Percentiles rank a stretch among this genome's conserved stretches.
Evolutionary conservation across 2,888 invertebrate species (phyloP).

Genomic region (Serripes groenlandicus): DNA sequence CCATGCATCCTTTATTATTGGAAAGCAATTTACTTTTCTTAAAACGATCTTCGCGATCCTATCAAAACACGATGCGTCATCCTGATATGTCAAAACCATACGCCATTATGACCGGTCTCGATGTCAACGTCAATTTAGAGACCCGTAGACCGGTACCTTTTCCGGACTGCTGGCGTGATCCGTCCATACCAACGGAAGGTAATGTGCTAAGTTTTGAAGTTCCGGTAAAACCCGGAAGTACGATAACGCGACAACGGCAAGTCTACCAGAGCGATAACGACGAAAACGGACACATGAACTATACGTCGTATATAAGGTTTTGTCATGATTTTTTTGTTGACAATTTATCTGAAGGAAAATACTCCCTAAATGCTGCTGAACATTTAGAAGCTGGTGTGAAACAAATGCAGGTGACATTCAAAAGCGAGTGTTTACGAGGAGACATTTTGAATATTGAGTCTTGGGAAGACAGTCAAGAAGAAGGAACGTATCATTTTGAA

Average conservation of each 20-base stretch:
- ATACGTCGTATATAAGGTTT: conserved; percentile 40
- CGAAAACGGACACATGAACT: conserved; percentile 52
- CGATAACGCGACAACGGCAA: conserved; percentile 18
- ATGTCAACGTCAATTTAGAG: conserved; percentile 46
- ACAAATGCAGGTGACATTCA: conserved; percentile 39
- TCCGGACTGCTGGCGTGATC: conserved; percentile 45
- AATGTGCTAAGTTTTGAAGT: conserved; percentile 24
- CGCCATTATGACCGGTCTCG: conserved; percentile 19
- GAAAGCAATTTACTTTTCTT: conserved; percentile 34
- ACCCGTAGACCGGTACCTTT: conserved; percentile 49
- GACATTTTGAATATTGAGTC: conserved; percentile 50
- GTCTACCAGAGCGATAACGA: conserved; percentile 53
- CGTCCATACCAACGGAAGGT: conserved; percentile 39
- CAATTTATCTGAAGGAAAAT: conserved; percentile 31
- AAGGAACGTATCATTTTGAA: conserved; percentile 48
- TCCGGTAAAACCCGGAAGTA: conserved; percentile 30
- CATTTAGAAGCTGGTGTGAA: conserved; percentile 35
- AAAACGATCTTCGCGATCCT: conserved; percentile 37
- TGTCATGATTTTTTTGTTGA: conserved; percentile 50
- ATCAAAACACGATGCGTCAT: conserved; percentile 28
- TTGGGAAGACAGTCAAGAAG: conserved; percentile 34
- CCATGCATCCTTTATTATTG: conserved; percentile 43
- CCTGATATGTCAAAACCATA: conserved; percentile 21
- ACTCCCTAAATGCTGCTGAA: conserved; percentile 6
- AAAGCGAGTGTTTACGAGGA: conserved; percentile 48